Evolutionary conservation across 2,888 invertebrate species (phyloP), one percentile per base, ranked within the genome.

Genomic region (Erebia epiphron): DNA sequence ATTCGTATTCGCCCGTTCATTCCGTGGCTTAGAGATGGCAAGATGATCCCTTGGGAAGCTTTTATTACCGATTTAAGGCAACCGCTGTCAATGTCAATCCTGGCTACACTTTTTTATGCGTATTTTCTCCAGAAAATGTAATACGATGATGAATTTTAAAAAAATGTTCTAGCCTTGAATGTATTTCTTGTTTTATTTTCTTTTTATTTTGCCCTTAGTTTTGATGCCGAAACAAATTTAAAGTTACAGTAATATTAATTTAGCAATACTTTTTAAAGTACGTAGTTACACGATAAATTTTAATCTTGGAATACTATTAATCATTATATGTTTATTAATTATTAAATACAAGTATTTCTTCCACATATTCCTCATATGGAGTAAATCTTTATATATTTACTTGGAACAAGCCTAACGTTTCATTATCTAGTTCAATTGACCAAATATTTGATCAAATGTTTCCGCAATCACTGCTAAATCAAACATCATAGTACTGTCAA

Each of bases 51-150:
- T 43, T 11, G 70, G 67, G 43, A 54, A 41, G 18, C 49, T 65
- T 73, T 75, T 72, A 72, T 74, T 73, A 72, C 35, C 67, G 71
- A 73, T 74, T 73, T 70, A 61, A 46, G 64, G 21, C 50, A 70
- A 64, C 73, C 74, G 73, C 69, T 73, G 72, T 75, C 75, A 73
- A 69, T 73, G 72, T 75, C 75, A 73, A 69, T 73, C 67, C 76
- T 73, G 46, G 72, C 74, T 74, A 74, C 74, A 74, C 67, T 70
- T 64, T n/a, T 43, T 43, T 65, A 67, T 64, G 16, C 41, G 49
- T 41, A 46, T 43, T 68, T 43, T 54, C 13, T 49, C 50, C 50
- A 56, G 62, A 57, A 70, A 69, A 26, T 65, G 56, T 43, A 1
- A 10, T 16, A 16, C 7, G 5, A 8, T 5, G n/a, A 8, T 52